Evolutionary conservation across 1,140 invertebrate genomes (phyloP), one percentile per base, ranked within the genome.

Genomic region (Battus philenor): DNA sequence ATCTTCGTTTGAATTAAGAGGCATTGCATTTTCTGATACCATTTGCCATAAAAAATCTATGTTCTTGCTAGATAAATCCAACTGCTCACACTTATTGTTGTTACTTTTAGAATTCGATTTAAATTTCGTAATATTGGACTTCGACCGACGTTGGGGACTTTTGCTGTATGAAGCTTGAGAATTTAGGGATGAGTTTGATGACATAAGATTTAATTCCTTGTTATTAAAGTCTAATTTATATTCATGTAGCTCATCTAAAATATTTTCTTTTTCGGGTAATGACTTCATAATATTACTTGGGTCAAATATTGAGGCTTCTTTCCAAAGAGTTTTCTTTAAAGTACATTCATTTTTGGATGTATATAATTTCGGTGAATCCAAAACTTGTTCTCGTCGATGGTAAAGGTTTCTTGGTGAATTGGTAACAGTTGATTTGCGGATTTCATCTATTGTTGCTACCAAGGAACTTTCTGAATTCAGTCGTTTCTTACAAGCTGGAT

Each of bases 361-460:
- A 45, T 80, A 74, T 29, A 75, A 76, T 39, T 87, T 81, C 2
- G 86, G 70, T 20, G 88, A 86, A 55, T 89, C 86, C 86, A 87
- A 89, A 26, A 86, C 64, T 46, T 82, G 75, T 30, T 88, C 86
- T 16, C 87, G 78, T 48, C 88, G 71, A 41, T 89, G 87, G 61
- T 90, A 90, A 34, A 90, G 70, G 53, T 89, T 87, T 46, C 88
- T 78, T 6, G 89, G 89, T 1, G 88, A 90, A 66, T 89, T 89
- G 10, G 88, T 87, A 1, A 83, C 80, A 1, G 88, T 86, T 8
- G 84, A 87, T 52, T 87, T 88, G 55, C 87, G 81, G n/a, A 91
- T 91, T 70, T 90, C 89, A 56, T 90, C 89, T 44, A 91, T 91
- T 1, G 90, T 91, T 2, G 88, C 89, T 1, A 91, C 89, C 4